phyloP scores from a whole-genome alignment of 2,888 invertebrate species.

The Prosapia bicincta region DNA sequence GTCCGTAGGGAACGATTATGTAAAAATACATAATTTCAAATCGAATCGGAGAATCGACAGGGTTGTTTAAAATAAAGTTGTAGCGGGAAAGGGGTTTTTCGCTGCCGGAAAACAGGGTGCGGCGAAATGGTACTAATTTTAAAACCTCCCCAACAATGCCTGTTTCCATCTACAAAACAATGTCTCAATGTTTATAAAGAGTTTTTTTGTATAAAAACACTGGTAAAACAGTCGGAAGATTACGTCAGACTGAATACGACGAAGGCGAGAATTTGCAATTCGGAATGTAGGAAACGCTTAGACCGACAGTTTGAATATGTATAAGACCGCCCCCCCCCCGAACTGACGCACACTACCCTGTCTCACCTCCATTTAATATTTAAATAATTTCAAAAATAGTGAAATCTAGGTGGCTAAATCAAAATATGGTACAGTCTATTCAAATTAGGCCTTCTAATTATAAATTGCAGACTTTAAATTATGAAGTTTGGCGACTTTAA shows the following conservation, averaged over 20 bases:
- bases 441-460: background rate
- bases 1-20: background rate
- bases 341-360: background rate
- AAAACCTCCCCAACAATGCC: too few species aligned
- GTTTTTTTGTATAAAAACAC: too few species aligned
- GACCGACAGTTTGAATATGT: background rate
- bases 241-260: background rate
- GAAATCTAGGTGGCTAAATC: background rate
- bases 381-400: background rate
- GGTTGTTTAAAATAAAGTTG: background rate
- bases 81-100: background rate
- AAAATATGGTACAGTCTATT: background rate
- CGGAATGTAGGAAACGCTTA: background rate
- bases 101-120: too few species aligned
- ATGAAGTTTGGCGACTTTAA: background rate
- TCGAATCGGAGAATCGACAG: background rate
- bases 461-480: too few species aligned
- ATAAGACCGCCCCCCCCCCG: background rate
- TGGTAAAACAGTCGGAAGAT: background rate
- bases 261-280: background rate
- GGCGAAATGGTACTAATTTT: too few species aligned
- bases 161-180: too few species aligned
- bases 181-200: too few species aligned
- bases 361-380: background rate
- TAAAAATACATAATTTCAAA: background rate